phyloP scores from a whole-genome alignment of 2,888 invertebrate genomes.

The Archips crataeganus region DNA sequence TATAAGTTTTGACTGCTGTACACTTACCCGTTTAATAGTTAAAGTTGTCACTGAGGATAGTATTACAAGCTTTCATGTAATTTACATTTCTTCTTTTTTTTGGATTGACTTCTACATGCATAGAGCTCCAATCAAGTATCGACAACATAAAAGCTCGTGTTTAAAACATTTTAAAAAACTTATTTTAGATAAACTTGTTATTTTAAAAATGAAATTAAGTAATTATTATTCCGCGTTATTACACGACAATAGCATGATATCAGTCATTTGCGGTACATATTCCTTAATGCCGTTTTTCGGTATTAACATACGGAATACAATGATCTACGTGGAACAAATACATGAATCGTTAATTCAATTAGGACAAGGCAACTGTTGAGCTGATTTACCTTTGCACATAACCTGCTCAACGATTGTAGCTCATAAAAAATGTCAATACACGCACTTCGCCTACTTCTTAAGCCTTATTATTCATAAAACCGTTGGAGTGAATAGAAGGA shows the following conservation, averaged over 20 bases:
- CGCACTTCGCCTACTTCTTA: not conserved
- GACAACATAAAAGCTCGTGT: too few species aligned
- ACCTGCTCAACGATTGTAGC: not conserved
- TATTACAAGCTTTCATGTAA: too few species aligned
- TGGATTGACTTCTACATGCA: too few species aligned
- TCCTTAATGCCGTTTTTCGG: not conserved
- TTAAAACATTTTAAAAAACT: too few species aligned
- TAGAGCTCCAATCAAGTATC: too few species aligned
- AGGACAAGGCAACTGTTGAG: not conserved
- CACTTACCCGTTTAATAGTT: too few species aligned
- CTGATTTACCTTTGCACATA: not conserved
- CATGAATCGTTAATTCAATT: not conserved
- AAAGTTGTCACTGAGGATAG: too few species aligned
- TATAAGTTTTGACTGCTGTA: too few species aligned
- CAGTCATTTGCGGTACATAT: not conserved
- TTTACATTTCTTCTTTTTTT: too few species aligned
- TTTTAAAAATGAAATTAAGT: too few species aligned
- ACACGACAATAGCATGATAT: not conserved
- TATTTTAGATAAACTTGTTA: too few species aligned
- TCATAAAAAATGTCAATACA: not conserved
- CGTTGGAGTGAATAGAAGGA: not conserved
- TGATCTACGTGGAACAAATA: not conserved
- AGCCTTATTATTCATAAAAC: constrained; percentile 2
- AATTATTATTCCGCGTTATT: not conserved
- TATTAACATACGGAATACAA: not conserved